Evolutionary conservation across 2,888 invertebrate genomes (phyloP).

Genomic region (Hofmannophila pseudospretella): DNA sequence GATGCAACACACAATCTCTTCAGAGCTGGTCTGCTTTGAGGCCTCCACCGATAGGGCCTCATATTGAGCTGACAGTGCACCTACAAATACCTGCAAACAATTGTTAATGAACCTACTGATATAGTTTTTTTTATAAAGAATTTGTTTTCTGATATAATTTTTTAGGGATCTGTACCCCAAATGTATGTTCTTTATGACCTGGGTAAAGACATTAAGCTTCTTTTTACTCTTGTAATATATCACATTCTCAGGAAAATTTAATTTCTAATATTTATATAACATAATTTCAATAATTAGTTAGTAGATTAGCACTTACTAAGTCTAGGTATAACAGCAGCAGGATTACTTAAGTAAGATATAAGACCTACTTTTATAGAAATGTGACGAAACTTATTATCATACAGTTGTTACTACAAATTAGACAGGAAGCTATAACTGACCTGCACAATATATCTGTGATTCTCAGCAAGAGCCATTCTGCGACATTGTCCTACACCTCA

Average conservation of each 20-base stretch:
- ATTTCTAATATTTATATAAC: no score
- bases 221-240: no score
- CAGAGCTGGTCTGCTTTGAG: conserved; percentile 93
- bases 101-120: not conserved
- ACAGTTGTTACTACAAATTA: not conserved
- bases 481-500: conserved; percentile 58
- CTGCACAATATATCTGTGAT: conserved; percentile 86
- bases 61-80: conserved; percentile 90
- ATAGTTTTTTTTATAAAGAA: not conserved
- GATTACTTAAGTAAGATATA: no score
- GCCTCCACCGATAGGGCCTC: conserved; percentile 94
- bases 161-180: no score
- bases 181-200: no score
- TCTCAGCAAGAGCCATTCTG: conserved; percentile 79
- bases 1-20: conserved; percentile 94
- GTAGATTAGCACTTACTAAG: no score
- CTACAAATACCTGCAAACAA: conserved; percentile 87
- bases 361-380: no score
- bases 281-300: no score
- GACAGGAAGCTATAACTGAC: conserved; percentile 58
- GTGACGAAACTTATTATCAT: no score
- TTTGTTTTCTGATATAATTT: conserved; percentile 4
- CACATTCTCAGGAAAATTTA: no score
- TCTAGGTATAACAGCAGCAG: no score
- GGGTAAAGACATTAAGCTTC: no score